A percentile compares a stretch with the other conserved stretches of the same genome.
These are phyloP conservation scores for Sebastes fasciatus DNA, from an alignment of 2,113 vertebrate species.

Conservation along the genomic window DNA sequence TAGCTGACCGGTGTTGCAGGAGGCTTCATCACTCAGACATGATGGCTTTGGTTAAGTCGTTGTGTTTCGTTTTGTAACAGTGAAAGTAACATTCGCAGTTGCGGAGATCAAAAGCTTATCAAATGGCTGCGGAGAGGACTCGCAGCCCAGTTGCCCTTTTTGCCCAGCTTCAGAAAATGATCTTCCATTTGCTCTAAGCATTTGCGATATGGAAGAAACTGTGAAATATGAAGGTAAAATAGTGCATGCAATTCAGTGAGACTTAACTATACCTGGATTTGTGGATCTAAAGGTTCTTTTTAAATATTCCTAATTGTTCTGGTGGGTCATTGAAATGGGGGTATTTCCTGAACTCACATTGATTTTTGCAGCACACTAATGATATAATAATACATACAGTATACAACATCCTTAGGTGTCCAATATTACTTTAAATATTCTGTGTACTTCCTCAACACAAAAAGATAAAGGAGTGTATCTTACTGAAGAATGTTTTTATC, in stretches of 20 bases:
- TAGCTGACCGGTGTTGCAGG: slow-evolving; percentile 52
- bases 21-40: slow-evolving; percentile 66
- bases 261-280: neutral
- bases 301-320: neutral
- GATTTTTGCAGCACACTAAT: neutral
- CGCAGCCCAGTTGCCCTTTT: slow-evolving; percentile 52
- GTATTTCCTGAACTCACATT: neutral
- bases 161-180: slow-evolving; percentile 39
- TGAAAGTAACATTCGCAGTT: slow-evolving; percentile 55
- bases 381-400: neutral
- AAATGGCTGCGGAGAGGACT: slow-evolving; percentile 51
- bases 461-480: neutral
- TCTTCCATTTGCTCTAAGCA: slow-evolving; percentile 33
- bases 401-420: neutral
- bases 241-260: neutral
- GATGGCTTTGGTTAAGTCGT: slow-evolving; percentile 54
- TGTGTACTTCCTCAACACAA: neutral
- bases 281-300: neutral
- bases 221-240: slow-evolving; percentile 29
- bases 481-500: neutral
- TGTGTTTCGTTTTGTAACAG: slow-evolving; percentile 65
- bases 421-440: neutral
- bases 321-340: neutral
- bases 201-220: slow-evolving; percentile 23
- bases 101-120: slow-evolving; percentile 63